Evolutionary conservation across 2,888 invertebrate species (phyloP), one percentile per base, ranked within the genome.

Genomic region (Teleogryllus oceanicus): DNA sequence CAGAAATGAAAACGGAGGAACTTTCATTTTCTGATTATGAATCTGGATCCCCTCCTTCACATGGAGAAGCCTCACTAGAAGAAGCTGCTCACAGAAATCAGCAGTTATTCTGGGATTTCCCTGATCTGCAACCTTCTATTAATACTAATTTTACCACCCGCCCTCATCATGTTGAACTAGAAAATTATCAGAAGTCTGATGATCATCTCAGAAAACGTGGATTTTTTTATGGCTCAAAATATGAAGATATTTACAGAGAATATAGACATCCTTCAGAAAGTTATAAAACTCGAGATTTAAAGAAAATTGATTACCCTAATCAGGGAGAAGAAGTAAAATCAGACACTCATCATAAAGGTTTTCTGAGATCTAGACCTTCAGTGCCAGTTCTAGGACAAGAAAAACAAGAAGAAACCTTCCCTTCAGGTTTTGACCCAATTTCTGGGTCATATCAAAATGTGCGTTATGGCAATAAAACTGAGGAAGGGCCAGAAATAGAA

Each of bases 31-130:
- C 90, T 0, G 90, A 90, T 84, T 90, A 90, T 82, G 90, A 90
- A 84, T 89, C 89, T 20, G 89, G 89, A 2, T 90, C 90, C 0
- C 90, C 90, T 2, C 90, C 90, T 11, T 89, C 90, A 0, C 85
- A 88, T n/a, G 89, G 89, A 24, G 90, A 90, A 83, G 76, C 62
- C 11, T 50, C 62, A 16, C 10, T 18, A n/a, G 78, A 21, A 51
- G 12, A 49, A 21, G n/a, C 20, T 1, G 21, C 49, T n/a, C 62
- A 62, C 4, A 62, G 62, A 62, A 50, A 49, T 50, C 74, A 78
- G 18, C 49, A 49, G 21, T 77, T 77, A 13, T 50, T 18, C 76
- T 21, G 81, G 79, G 78, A 78, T 50, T n/a, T 81, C 49, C 88
- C 88, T 0, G 87, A 88, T 80, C 82, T 90, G 10, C 87, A 88